Evolutionary conservation across 23 tunicate genomes (phyloP), one percentile per base, ranked within the genome.

Genomic region (Clavelina lepadiformis): DNA sequence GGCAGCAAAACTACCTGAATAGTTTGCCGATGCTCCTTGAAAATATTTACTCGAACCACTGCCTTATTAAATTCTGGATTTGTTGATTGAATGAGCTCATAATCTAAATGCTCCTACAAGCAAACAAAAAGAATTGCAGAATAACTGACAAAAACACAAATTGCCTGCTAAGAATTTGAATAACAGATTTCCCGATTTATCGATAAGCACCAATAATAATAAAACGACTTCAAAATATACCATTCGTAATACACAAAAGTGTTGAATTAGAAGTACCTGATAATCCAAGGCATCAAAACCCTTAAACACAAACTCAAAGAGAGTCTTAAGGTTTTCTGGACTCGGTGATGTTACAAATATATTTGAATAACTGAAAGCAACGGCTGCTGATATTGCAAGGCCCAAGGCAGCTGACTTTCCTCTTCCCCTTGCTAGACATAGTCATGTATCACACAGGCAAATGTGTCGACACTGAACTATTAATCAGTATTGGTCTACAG

Each of bases 201-300:
- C n/a, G n/a, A n/a, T n/a, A n/a, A n/a, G n/a, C n/a, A n/a, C n/a
- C n/a, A n/a, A n/a, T n/a, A 41, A 41, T 15, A 15, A 41, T 41
- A 41, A 41, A 8, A 41, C 15, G 18, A 13, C 22, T 20, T 53
- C 59, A 53, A 18, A 53, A 13, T 53, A 6, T 6, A 53, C 7
- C 6, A 13, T 13, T 53, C 59, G 6, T 20, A 53, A 18, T 25
- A 13, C 22, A 25, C 7, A 13, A 13, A 53, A 53, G 19, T 20
- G 59, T 13, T 18, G 21, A 53, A 41, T 8, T 41, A 41, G 13
- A 41, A 41, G 49, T 21, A 88, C 96, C 73, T 83, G 86, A 37
- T 92, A 92, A 25, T 92, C 81, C 47, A 92, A 51, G 4, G 98
- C 93, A 67, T 92, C 98, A 53, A 92, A 83, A 22, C 98, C 98